These are phyloP conservation scores for Agonopterix alstromeriana DNA, from an alignment of 2,888 invertebrate genomes.

Conservation along the genomic window DNA sequence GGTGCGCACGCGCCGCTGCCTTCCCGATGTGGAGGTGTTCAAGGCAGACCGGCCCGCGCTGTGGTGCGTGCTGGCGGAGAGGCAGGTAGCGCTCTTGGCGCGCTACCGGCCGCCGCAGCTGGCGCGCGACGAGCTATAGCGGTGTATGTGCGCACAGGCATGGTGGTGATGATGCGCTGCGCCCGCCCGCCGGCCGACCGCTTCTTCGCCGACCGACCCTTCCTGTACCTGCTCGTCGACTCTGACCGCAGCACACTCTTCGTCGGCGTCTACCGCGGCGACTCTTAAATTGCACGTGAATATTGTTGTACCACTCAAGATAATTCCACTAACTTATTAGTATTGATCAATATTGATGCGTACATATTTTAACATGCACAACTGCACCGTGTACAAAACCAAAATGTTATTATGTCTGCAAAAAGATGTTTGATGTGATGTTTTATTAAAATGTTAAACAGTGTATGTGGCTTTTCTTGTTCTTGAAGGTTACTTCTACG, in stretches of 20 bases:
- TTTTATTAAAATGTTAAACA: too few relatives aligned
- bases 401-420: too few relatives aligned
- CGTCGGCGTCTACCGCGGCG: conserved; percentile 42
- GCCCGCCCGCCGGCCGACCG: conserved; percentile 29
- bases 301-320: too few relatives aligned
- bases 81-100: conserved; percentile 26
- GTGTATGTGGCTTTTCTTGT: too few relatives aligned
- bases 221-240: conserved; percentile 48
- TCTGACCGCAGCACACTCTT: conserved; percentile 34
- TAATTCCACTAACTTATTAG: too few relatives aligned
- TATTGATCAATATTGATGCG: too few relatives aligned
- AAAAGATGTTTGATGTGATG: too few relatives aligned
- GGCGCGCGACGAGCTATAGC: conserved; percentile 40
- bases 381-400: too few relatives aligned
- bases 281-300: conserved; percentile 9
- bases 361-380: too few relatives aligned
- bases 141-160: conserved; percentile 2
- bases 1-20: conserved; percentile 39
- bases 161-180: conserved; percentile 60
- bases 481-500: too few relatives aligned
- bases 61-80: conserved; percentile 35
- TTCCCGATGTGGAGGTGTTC: conserved; percentile 25
- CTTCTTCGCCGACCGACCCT: conserved; percentile 62
- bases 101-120: conserved; percentile 22
- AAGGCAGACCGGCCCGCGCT: conserved; percentile 47